phyloP scores from a whole-genome alignment of 1,140 invertebrate species.

The Drosophila bocqueti region DNA sequence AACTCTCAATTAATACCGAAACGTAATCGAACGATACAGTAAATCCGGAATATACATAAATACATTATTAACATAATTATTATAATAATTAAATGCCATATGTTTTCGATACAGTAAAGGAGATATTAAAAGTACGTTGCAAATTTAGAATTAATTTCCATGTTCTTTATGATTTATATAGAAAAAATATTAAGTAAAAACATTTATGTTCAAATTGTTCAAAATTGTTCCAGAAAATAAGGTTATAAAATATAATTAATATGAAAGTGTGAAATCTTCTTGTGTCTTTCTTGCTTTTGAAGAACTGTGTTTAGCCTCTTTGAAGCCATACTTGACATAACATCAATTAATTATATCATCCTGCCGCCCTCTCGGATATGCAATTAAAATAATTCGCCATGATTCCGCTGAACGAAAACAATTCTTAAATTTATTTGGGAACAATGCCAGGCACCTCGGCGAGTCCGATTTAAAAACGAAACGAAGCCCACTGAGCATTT shows the following conservation, averaged over 20 bases:
- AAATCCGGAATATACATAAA: background rate
- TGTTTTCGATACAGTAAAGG: background rate
- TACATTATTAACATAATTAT: background rate
- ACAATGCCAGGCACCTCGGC: constrained; percentile 29
- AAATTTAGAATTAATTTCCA: too few species aligned
- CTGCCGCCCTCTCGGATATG: constrained; percentile 15
- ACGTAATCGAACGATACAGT: background rate
- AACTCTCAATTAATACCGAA: background rate
- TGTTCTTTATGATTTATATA: too few species aligned
- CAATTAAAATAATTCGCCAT: constrained; percentile 75
- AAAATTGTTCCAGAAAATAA: too few species aligned
- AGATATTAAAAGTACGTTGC: background rate
- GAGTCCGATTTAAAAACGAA: constrained; percentile 13
- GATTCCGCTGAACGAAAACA: constrained; percentile 56
- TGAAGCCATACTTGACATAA: background rate
- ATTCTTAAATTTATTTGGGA: constrained; percentile 43
- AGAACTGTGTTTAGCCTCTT: too few species aligned
- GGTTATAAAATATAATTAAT: background rate
- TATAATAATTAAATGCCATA: background rate
- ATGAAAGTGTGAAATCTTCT: background rate
- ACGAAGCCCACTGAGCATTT: constrained; percentile 32
- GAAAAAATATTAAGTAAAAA: background rate
- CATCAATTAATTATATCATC: constrained; percentile 19
- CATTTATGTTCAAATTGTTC: background rate
- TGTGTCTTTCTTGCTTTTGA: too few species aligned